These are phyloP conservation scores for Ophion obscuratus DNA, from an alignment of 2,888 invertebrate species.

Conservation along the genomic window DNA sequence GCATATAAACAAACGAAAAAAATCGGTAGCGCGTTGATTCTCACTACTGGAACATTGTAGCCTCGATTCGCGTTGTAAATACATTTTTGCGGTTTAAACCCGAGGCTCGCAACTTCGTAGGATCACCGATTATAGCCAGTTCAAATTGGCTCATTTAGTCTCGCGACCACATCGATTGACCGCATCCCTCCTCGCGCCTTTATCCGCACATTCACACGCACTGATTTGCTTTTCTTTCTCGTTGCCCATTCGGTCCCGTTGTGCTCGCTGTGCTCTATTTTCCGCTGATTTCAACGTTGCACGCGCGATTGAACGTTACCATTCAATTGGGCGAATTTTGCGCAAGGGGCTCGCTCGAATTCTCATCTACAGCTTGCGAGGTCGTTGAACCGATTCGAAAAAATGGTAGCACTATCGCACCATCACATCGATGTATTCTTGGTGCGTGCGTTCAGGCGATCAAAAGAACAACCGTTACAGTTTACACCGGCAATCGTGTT, in stretches of 20 bases:
- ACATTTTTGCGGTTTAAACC: slow-evolving; percentile 38
- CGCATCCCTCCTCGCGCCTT: not conserved
- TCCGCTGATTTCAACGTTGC: not conserved
- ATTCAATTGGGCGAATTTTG: not conserved
- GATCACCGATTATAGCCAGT: slow-evolving; percentile 33
- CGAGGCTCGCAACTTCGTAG: slow-evolving; percentile 12
- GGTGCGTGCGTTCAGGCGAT: too few relatives aligned
- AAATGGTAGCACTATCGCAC: not conserved
- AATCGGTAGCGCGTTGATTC: slow-evolving; percentile 12
- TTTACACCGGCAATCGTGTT: too few relatives aligned
- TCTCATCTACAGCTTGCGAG: too few relatives aligned
- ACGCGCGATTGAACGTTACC: not conserved
- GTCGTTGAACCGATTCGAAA: too few relatives aligned
- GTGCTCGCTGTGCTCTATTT: not conserved
- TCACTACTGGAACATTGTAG: slow-evolving; percentile 26
- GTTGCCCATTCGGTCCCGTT: not conserved
- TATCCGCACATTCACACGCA: not conserved
- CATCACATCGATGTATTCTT: slow-evolving; percentile 14
- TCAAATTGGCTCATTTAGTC: slow-evolving; percentile 32
- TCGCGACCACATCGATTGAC: not conserved
- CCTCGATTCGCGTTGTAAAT: slow-evolving; percentile 35
- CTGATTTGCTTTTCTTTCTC: not conserved
- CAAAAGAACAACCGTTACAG: too few relatives aligned
- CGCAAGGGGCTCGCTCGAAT: too few relatives aligned
- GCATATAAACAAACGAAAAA: not conserved